A percentile compares a stretch with the other conserved stretches of the same genome.
Evolutionary conservation across 1,140 invertebrate species (phyloP).

Genomic region (Bombus impatiens): DNA sequence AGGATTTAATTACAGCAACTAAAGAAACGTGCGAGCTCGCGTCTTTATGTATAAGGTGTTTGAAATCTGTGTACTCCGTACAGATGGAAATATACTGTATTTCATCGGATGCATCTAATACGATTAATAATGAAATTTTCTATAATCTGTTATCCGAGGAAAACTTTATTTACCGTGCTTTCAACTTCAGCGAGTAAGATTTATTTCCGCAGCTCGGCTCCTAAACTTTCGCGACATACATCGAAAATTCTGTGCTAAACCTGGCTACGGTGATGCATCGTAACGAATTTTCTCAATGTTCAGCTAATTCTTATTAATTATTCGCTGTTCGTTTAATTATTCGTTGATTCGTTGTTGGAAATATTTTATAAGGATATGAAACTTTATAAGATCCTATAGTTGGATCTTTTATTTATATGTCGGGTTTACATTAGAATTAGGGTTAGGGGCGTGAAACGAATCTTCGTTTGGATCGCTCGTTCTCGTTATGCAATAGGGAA

Average conservation of each 20-base stretch:
- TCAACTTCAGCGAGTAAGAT: neutral
- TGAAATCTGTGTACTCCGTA: neutral
- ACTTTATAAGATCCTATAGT: neutral
- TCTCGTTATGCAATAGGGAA: too few species aligned
- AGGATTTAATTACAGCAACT: slow-evolving; percentile 44
- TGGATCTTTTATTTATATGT: neutral
- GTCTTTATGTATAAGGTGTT: neutral
- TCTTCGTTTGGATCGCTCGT: too few species aligned
- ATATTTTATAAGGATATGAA: too few species aligned
- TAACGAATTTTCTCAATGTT: neutral
- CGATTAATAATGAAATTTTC: neutral
- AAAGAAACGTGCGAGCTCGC: neutral
- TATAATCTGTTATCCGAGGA: neutral
- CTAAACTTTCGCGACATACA: neutral
- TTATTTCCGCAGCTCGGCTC: neutral
- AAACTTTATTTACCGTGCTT: neutral
- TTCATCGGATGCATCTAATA: neutral
- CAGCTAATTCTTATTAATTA: neutral
- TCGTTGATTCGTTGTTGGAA: too few species aligned
- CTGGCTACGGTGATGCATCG: neutral
- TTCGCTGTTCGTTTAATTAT: neutral
- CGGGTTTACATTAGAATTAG: too few species aligned
- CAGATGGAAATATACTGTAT: neutral
- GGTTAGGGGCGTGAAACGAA: too few species aligned
- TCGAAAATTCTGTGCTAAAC: neutral